phyloP scores from a whole-genome alignment of 2,888 invertebrate species.

The Oligia latruncula region DNA sequence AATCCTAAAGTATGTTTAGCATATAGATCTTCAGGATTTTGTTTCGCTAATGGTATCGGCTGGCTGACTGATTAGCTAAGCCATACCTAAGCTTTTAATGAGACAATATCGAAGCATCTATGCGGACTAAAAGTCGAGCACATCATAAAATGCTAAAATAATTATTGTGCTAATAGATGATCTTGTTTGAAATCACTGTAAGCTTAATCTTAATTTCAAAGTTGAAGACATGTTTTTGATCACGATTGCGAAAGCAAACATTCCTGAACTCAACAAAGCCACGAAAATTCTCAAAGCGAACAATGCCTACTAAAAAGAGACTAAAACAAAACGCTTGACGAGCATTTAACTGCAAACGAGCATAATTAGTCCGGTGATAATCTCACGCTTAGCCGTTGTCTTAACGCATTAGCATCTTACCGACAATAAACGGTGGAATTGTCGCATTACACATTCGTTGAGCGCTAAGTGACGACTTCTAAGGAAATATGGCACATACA shows the following conservation, averaged over 20 bases:
- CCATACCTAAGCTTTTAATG: too few species aligned
- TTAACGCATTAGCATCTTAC: slow-evolving; percentile 58
- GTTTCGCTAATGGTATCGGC: not conserved
- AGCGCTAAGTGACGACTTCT: slow-evolving; percentile 46
- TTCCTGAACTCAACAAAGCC: slow-evolving; percentile 3
- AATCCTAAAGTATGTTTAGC: not conserved
- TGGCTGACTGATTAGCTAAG: not conserved
- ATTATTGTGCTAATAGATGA: too few species aligned
- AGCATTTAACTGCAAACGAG: slow-evolving; percentile 67
- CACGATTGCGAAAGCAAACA: not conserved
- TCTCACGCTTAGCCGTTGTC: slow-evolving; percentile 64
- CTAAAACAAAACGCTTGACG: slow-evolving; percentile 48
- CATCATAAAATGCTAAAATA: not conserved
- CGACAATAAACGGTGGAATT: slow-evolving; percentile 62
- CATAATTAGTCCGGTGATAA: slow-evolving; percentile 66
- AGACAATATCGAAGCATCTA: not conserved
- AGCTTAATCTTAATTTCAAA: not conserved
- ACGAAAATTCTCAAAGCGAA: slow-evolving; percentile 26
- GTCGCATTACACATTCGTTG: slow-evolving; percentile 50
- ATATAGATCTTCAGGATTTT: not conserved
- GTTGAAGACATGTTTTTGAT: not conserved
- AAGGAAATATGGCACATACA: slow-evolving; percentile 38
- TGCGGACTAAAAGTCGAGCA: not conserved
- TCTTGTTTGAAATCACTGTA: not conserved
- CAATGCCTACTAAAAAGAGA: slow-evolving; percentile 53